Conservation (phyloP, 2,888 invertebrate genomes). For the Chamaedrilus cognettii region DNA sequence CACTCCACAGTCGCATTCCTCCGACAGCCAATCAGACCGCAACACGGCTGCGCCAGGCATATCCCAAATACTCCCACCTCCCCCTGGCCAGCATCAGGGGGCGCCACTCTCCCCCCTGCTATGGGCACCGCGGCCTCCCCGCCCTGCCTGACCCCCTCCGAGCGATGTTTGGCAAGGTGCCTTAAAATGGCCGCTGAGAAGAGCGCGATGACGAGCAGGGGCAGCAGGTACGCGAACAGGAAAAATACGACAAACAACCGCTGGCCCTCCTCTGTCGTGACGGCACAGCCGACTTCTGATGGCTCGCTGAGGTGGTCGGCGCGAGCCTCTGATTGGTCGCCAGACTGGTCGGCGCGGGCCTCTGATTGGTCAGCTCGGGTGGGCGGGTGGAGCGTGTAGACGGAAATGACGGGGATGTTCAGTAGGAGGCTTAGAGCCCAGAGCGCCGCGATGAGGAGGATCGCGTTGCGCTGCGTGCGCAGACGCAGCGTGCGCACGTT, state of each 20-base stretch:
- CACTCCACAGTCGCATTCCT: not conserved
- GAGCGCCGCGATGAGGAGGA: slow-evolving; percentile 21
- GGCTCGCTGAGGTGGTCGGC: not conserved
- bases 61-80: too few species aligned
- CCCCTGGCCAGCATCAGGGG: not conserved
- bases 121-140: not conserved
- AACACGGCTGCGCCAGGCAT: too few species aligned
- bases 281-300: slow-evolving; percentile 22
- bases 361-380: too few species aligned
- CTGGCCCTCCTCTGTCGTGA: slow-evolving; percentile 16
- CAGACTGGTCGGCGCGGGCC: not conserved
- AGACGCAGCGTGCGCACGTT: slow-evolving; percentile 66
- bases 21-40: too few species aligned
- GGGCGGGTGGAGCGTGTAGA: slow-evolving; percentile 26
- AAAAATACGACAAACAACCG: slow-evolving; percentile 36
- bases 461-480: slow-evolving; percentile 56
- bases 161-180: slow-evolving; percentile 21
- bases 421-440: slow-evolving; percentile 31
- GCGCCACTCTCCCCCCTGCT: not conserved
- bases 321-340: not conserved
- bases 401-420: slow-evolving; percentile 30
- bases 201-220: slow-evolving; percentile 33
- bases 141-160: too few species aligned
- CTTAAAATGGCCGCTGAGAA: slow-evolving; percentile 22
- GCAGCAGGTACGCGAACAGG: slow-evolving; percentile 38